phyloP scores from a whole-genome alignment of 2,888 invertebrate species.

The Hetaerina titia region DNA sequence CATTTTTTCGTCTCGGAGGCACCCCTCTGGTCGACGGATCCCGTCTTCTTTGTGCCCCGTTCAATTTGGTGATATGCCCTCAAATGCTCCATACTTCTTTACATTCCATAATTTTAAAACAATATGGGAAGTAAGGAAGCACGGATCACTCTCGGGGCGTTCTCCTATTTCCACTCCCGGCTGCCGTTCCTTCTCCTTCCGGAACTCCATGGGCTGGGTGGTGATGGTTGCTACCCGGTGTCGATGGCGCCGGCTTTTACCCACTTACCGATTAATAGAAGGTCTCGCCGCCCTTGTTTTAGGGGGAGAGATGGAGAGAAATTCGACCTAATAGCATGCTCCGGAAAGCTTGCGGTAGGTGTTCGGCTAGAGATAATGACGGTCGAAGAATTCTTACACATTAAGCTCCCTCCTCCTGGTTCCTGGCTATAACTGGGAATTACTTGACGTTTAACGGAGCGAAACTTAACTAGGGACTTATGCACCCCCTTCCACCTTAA shows the following conservation, averaged over 20 bases:
- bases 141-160: constrained; percentile 87
- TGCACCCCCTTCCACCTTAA: background rate
- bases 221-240: constrained; percentile 58
- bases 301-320: background rate
- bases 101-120: constrained; percentile 93
- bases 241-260: background rate
- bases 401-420: background rate
- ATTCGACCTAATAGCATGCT: background rate
- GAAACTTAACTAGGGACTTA: background rate
- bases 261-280: constrained; percentile 49
- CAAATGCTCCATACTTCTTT: constrained; percentile 94
- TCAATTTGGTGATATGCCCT: constrained; percentile 69
- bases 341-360: background rate
- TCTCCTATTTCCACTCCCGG: constrained; percentile 74
- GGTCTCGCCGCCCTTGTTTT: background rate
- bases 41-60: background rate
- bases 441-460: background rate
- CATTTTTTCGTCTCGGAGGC: background rate
- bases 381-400: background rate
- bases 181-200: constrained; percentile 66
- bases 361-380: background rate
- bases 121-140: constrained; percentile 98
- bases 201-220: constrained; percentile 70
- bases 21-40: background rate
- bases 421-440: background rate